Percentiles rank a stretch among this genome's conserved stretches.
Conservation (phyloP, 2,888 invertebrate species). For the Chrysomela aeneicollis region DNA sequence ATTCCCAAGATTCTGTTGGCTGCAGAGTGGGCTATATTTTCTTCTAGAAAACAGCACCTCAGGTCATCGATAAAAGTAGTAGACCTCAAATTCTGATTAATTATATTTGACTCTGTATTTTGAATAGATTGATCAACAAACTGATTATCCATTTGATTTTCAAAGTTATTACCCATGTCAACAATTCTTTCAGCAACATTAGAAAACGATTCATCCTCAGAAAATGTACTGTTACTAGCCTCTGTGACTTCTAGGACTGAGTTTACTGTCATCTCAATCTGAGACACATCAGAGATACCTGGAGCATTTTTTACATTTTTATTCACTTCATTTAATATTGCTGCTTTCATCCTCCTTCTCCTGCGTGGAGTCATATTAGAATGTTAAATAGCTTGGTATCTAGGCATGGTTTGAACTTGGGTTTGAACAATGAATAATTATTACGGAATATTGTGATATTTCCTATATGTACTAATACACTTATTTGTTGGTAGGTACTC, state of each 20-base stretch:
- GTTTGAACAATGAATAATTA: too few species aligned
- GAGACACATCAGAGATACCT: too few species aligned
- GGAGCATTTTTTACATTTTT: too few species aligned
- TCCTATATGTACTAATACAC: too few species aligned
- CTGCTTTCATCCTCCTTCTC: conserved; percentile 4
- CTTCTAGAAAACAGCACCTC: neutral
- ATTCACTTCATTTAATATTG: neutral
- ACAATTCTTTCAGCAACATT: neutral
- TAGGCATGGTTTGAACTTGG: too few species aligned
- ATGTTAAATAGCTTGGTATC: neutral
- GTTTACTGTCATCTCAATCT: too few species aligned
- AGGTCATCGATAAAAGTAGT: conserved; percentile 1
- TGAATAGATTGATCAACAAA: too few species aligned
- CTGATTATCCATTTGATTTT: too few species aligned
- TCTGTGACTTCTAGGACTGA: neutral
- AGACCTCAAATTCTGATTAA: neutral
- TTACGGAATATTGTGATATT: too few species aligned
- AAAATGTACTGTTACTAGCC: neutral
- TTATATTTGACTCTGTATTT: neutral
- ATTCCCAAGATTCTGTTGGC: conserved; percentile 4
- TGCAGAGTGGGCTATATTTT: conserved; percentile 12
- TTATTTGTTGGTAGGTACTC: too few species aligned
- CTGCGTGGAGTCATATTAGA: conserved; percentile 4
- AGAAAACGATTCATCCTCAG: neutral
- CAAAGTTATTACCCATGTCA: too few species aligned